Evolutionary conservation across 2,888 invertebrate species (phyloP), one percentile per base, ranked within the genome.

Genomic region (Dioctria rufipes): DNA sequence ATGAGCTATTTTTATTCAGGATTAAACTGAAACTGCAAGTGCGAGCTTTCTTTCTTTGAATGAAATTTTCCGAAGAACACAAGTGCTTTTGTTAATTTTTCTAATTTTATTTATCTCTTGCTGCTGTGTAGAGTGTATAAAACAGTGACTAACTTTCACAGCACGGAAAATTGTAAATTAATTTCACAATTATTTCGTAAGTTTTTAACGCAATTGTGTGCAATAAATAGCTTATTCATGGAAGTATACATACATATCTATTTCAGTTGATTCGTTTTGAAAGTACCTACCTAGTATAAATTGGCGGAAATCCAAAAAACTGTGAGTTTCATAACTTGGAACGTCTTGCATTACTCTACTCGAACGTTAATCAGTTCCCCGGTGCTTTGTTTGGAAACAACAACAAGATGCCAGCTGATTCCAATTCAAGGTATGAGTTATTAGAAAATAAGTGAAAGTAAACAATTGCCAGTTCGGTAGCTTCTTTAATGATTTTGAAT

Each of bases 321-420:
- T 71, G 25, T 25, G 58, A 8, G 8, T 80, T 73, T 63, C 73
- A 46, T 51, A 63, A 80, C 11, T 6, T 49, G 25, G 46, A 37
- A 37, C 25, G 63, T 65, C 25, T 25, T 25, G 25, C 25, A 25
- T 25, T 25, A 25, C 25, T 25, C 25, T 0, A 25, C 25, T 25
- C 42, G 49, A 54, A 43, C 54, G 37, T 46, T 9, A 42, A 75
- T 77, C 61, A 75, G 81, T 78, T 78, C 78, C 78, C 78, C 71
- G 71, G 66, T 75, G 25, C 69, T 81, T 79, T 81, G 81, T 79
- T 81, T 73, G 49, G 73, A 73, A 6, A 6, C 11, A 75, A 81
- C 78, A 81, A 71, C 51, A 78, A 49, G 60, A 81, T 81, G 81
- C 81, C 81, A 81, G 80, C 81, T 54, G 78, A 81, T 58, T 80